Percentiles rank a stretch among this genome's conserved stretches.
Conservation (phyloP, 2,113 vertebrate genomes). For the Bubo bubo region DNA sequence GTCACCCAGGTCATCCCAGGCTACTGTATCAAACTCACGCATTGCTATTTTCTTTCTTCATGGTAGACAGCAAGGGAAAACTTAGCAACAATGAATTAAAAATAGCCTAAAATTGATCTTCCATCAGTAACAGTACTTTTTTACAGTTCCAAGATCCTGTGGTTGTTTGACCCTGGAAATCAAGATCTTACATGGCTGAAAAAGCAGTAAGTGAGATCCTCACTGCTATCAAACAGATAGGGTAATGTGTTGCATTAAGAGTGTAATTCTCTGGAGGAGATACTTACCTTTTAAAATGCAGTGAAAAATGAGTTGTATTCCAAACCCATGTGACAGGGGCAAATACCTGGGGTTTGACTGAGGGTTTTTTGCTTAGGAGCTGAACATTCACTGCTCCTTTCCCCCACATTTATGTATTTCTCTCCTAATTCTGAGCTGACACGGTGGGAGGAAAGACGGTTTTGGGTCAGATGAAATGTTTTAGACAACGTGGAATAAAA, state of each 20-base stretch:
- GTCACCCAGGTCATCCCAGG: not conserved
- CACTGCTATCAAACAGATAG: not conserved
- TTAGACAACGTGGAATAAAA: not conserved
- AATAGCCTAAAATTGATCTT: not conserved
- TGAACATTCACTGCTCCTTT: not conserved
- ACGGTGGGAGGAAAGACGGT: not conserved
- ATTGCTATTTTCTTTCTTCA: not conserved
- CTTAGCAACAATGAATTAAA: not conserved
- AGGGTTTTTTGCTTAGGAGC: not conserved
- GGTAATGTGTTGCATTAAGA: not conserved
- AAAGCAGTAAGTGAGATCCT: not conserved
- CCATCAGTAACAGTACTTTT: not conserved
- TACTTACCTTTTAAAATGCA: not conserved
- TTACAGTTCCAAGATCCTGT: not conserved
- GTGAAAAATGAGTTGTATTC: not conserved
- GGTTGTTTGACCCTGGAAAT: not conserved
- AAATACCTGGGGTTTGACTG: not conserved
- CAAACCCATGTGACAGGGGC: not conserved
- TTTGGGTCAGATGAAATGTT: not conserved
- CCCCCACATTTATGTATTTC: not conserved
- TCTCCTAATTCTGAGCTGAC: not conserved
- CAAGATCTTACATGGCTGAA: not conserved
- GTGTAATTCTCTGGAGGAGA: not conserved
- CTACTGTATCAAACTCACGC: not conserved
- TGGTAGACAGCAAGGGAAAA: not conserved